Base-by-base conservation (phyloP, 2,888 invertebrate genomes). In the Eupeodes luniger region DNA sequence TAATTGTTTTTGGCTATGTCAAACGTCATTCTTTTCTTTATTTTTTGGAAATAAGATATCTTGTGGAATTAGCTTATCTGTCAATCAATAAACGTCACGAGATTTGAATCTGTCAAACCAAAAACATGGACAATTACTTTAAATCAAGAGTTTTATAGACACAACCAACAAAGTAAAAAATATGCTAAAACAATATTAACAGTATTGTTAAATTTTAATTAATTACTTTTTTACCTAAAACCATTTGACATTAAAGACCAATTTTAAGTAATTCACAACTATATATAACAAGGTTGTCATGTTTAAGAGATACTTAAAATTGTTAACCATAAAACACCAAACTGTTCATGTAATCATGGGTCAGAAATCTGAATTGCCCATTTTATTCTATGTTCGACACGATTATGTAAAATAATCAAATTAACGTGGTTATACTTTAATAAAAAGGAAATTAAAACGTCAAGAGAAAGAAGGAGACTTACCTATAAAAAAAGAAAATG, bases 331-430 rank as follows among this genome's bases (percentile, higher is more conserved):
- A 49, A 49, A 66, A 12, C 27, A 49, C 27, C 44, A 66, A 66
- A 66, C 4, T 27, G 6, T 12, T 4, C 14, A 27, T 0, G 7
- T 27, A 66, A 27, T 47, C 66, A 49, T 49, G 14, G 49, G 49
- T 66, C 66, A 66, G n/a, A n/a, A 16, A 16, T 27, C 66, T 27
- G 44, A 64, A 64, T 64, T 64, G 10, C 19, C 44, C 64, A 44
- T 64, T 44, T 64, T 27, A 19, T 19, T 47, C 44, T 47, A 47
- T 64, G 49, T 66, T 49, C n/a, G 47, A 27, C 66, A 66, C 14
- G 14, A 49, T 66, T 66, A 66, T 66, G 66, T n/a, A 66, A 66
- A 66, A 1, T 12, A 27, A 27, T 27, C 49, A 64, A 64, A 12
- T 44, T 44, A 44, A 34, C 6, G 1, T 57, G 27, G 5, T 27